A percentile compares a stretch with the other conserved stretches of the same genome.
phyloP scores from a whole-genome alignment of 92 coral and sea anemone species.

The Bergia puertoricense region DNA sequence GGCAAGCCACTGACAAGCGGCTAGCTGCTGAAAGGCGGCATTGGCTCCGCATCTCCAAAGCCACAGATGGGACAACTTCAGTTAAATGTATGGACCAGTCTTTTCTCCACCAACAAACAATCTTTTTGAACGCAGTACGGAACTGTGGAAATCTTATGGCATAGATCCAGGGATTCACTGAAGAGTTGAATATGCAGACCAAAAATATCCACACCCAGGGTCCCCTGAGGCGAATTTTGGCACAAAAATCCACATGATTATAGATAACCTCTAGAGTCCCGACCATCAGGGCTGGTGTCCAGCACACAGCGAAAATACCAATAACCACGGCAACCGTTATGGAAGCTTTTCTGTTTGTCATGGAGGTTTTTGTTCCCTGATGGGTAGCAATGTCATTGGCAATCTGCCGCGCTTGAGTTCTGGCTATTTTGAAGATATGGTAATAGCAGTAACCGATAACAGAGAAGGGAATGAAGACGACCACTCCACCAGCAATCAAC shows the following conservation, averaged over 20 bases:
- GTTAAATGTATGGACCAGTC: neutral
- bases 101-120: conserved; percentile 38
- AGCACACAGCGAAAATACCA: conserved; percentile 11
- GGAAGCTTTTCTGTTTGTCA: conserved; percentile 23
- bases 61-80: conserved; percentile 3
- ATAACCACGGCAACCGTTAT: conserved; percentile 34
- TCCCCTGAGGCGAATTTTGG: conserved; percentile 35
- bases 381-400: conserved; percentile 22
- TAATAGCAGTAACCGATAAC: conserved; percentile 39
- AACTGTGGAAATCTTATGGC: conserved; percentile 33
- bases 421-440: conserved; percentile 38
- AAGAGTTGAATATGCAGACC: conserved; percentile 29
- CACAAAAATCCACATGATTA: conserved; percentile 32
- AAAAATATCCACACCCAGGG: conserved; percentile 42
- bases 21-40: neutral
- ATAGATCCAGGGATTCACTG: conserved; percentile 37
- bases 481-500: conserved; percentile 31
- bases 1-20: too few species aligned
- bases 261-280: conserved; percentile 34
- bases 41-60: conserved; percentile 1
- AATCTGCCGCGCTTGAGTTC: conserved; percentile 37
- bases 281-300: conserved; percentile 25
- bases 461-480: conserved; percentile 26
- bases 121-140: conserved; percentile 32
- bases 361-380: conserved; percentile 7